Evolutionary conservation across 1,140 invertebrate species (phyloP).

Genomic region (Campoletis sonorensis): DNA sequence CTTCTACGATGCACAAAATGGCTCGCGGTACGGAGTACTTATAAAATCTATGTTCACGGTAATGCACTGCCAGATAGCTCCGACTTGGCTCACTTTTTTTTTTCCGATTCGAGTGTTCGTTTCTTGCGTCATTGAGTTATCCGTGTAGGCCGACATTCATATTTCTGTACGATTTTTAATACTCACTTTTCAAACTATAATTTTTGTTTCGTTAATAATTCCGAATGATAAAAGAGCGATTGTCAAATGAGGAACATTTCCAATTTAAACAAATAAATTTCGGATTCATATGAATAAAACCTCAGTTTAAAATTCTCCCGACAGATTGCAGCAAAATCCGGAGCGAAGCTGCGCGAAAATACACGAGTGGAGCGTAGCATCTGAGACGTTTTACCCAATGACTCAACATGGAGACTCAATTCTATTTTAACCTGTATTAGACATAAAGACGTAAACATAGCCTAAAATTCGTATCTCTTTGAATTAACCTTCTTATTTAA

Average conservation of each 20-base stretch:
- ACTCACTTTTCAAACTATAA: too few species aligned
- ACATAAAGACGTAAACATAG: constrained; percentile 38
- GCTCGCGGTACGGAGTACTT: constrained; percentile 57
- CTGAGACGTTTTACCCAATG: background rate
- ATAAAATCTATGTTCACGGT: constrained; percentile 2
- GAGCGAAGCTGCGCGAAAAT: too few species aligned
- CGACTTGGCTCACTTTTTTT: constrained; percentile 9
- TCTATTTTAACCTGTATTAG: background rate
- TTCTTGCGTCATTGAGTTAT: background rate
- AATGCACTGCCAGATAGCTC: constrained; percentile 11
- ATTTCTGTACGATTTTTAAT: too few species aligned
- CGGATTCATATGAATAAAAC: too few species aligned
- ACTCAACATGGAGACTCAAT: background rate
- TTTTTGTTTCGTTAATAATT: too few species aligned
- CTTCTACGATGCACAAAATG: constrained; percentile 74
- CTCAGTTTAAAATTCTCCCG: background rate
- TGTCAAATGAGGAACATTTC: background rate
- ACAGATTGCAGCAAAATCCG: background rate
- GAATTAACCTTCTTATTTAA: too few species aligned
- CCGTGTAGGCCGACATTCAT: background rate
- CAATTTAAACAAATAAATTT: too few species aligned
- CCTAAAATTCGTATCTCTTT: constrained; percentile 10
- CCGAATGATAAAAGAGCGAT: too few species aligned
- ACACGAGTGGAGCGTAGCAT: too few species aligned
- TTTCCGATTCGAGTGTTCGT: background rate